Conservation (phyloP, 2,113 vertebrate genomes). For the Xyliphius kryptos region DNA sequence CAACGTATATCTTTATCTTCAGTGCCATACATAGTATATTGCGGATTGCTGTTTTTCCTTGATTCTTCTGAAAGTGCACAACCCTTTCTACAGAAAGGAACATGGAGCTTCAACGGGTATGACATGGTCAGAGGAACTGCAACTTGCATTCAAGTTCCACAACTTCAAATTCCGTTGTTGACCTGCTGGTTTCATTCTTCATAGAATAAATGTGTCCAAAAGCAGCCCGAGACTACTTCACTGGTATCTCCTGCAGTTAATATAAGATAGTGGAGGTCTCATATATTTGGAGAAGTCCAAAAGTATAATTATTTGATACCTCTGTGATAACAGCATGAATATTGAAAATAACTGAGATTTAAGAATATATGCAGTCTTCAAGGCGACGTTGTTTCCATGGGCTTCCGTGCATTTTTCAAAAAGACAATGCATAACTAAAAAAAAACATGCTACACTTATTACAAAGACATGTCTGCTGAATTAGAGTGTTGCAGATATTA, state of each 20-base stretch:
- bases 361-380: too few relatives aligned
- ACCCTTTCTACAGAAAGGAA: slow-evolving; percentile 7
- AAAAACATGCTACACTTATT: too few relatives aligned
- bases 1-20: background rate
- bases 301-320: too few relatives aligned
- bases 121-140: background rate
- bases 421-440: too few relatives aligned
- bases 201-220: background rate
- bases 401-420: too few relatives aligned
- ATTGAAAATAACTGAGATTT: too few relatives aligned
- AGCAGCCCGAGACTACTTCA: background rate
- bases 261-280: background rate
- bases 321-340: too few relatives aligned
- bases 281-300: too few relatives aligned
- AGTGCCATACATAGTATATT: slow-evolving; percentile 24
- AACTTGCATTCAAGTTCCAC: slow-evolving; percentile 8
- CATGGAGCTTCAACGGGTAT: background rate
- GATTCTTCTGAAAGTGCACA: slow-evolving; percentile 13
- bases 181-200: background rate
- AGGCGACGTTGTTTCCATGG: too few relatives aligned
- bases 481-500: too few relatives aligned
- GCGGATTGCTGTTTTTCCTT: slow-evolving; percentile 27
- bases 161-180: background rate
- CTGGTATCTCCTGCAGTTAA: background rate
- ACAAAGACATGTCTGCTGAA: too few relatives aligned